These are phyloP conservation scores for Meghimatium bilineatum DNA, from an alignment of 2,888 invertebrate species.

Conservation along the genomic window DNA sequence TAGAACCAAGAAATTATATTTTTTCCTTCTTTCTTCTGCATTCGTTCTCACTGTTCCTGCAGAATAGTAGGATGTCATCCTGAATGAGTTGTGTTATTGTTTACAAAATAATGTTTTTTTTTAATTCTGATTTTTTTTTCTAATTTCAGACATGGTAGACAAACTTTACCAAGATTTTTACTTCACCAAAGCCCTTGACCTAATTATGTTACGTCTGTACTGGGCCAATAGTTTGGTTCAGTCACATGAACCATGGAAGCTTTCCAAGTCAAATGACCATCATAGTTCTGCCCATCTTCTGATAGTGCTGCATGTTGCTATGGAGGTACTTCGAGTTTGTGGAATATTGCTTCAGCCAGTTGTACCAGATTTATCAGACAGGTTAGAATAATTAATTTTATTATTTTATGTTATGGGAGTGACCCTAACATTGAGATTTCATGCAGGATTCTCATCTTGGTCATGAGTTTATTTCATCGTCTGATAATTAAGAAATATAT, in stretches of 20 bases:
- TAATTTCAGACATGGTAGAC: conserved; percentile 80
- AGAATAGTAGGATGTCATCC: no score
- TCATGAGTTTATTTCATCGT: no score
- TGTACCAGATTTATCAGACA: conserved; percentile 84
- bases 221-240: conserved; percentile 92
- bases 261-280: conserved; percentile 82
- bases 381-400: neutral
- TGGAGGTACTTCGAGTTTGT: conserved; percentile 89
- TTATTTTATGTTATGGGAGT: neutral
- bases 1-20: no score
- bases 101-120: no score
- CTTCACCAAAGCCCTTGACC: conserved; percentile 89
- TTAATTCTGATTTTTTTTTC: neutral
- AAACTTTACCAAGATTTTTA: conserved; percentile 85
- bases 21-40: no score
- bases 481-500: no score
- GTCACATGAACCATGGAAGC: conserved; percentile 90
- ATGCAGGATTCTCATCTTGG: no score
- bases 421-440: neutral
- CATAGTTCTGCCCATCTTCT: conserved; percentile 79
- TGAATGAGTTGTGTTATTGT: no score
- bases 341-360: conserved; percentile 91
- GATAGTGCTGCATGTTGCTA: conserved; percentile 86
- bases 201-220: conserved; percentile 85
- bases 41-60: no score